A percentile compares a stretch with the other conserved stretches of the same genome.
These are phyloP conservation scores for Anoura caudifer DNA, from an alignment of 2,113 vertebrate species.

Conservation along the genomic window DNA sequence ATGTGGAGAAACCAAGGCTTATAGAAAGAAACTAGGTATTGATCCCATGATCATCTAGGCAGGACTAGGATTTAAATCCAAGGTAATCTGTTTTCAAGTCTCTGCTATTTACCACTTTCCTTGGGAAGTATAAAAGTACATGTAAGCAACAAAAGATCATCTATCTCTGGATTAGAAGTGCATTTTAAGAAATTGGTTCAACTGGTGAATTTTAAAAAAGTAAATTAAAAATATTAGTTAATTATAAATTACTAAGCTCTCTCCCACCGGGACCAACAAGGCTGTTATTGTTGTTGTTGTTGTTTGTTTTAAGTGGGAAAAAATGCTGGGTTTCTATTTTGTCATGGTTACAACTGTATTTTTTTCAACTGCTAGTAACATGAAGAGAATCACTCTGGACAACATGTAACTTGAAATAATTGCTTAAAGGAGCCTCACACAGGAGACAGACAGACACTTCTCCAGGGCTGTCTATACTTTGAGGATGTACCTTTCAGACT, in stretches of 20 bases:
- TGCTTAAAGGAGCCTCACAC: not conserved
- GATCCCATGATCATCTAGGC: not conserved
- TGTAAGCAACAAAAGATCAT: not conserved
- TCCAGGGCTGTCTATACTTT: not conserved
- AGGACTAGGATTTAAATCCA: not conserved
- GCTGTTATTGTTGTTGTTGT: not conserved
- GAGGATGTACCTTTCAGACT: not conserved
- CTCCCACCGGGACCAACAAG: not conserved
- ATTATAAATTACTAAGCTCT: not conserved
- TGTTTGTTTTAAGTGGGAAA: not conserved
- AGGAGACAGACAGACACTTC: not conserved
- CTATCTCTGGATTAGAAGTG: not conserved
- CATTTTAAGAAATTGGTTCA: not conserved
- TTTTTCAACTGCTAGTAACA: not conserved
- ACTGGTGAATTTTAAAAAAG: not conserved
- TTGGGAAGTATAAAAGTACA: not conserved
- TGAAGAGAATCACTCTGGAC: not conserved
- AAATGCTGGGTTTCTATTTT: not conserved
- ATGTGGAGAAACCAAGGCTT: not conserved
- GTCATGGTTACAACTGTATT: not conserved
- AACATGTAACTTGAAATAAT: not conserved
- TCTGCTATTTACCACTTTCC: not conserved
- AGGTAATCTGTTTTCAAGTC: not conserved
- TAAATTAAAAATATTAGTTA: not conserved
- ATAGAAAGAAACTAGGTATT: not conserved